phyloP scores from a whole-genome alignment of 37 sponge, comb jelly and placozoan species.

The Oscarella lobularis region DNA sequence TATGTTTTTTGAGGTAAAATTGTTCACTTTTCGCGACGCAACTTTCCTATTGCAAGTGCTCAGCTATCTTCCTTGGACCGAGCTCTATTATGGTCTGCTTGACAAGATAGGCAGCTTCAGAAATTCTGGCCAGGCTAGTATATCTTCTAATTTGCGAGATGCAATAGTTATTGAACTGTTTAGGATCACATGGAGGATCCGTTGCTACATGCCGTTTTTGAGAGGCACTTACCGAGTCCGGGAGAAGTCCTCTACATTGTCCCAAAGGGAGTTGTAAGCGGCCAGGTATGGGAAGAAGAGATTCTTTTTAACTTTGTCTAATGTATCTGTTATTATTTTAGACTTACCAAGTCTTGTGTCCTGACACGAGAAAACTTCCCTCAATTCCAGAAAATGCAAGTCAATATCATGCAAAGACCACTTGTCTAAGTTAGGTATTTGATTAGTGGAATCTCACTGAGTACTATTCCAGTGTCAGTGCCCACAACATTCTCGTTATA shows the following conservation, averaged over 20 bases:
- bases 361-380: neutral
- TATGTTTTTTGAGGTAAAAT: conserved; percentile 6
- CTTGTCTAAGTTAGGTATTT: no score
- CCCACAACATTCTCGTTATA: conserved; percentile 29
- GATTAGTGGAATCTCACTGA: neutral
- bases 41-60: no score
- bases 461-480: neutral
- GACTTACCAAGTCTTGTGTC: neutral
- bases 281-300: neutral
- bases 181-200: neutral
- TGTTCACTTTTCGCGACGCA: neutral
- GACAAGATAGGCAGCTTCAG: neutral
- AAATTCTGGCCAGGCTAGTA: neutral
- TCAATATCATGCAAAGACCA: no score
- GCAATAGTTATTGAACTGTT: no score
- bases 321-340: neutral
- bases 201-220: neutral
- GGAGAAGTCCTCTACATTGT: neutral
- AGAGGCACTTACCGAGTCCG: neutral
- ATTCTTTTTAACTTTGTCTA: neutral
- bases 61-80: conserved; percentile 4
- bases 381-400: neutral
- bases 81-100: neutral
- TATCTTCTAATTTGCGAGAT: no score
- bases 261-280: neutral